Evolutionary conservation across 2,888 invertebrate genomes (phyloP).

Genomic region (Ashinkailepas kermadecensis): DNA sequence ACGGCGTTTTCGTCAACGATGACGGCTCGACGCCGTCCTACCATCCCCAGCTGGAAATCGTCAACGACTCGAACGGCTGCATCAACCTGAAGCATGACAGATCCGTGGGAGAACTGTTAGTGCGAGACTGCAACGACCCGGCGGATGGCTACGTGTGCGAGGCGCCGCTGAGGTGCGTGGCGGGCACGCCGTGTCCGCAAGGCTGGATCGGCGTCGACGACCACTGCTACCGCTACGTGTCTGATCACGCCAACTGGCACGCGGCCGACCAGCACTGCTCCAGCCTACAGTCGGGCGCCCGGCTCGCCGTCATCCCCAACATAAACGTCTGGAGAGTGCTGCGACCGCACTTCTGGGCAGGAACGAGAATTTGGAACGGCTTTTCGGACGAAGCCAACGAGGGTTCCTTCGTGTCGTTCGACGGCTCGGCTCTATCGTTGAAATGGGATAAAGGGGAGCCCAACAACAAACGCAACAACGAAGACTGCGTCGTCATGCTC

Average conservation of each 20-base stretch:
- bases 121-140: too few relatives aligned
- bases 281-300: neutral
- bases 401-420: neutral
- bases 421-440: neutral
- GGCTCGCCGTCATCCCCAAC: neutral
- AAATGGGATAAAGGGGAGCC: neutral
- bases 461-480: neutral
- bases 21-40: neutral
- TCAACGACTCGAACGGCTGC: neutral
- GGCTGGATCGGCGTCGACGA: conserved; percentile 3
- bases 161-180: neutral
- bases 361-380: neutral
- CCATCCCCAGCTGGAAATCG: rapidly evolving
- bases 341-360: neutral
- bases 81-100: too few relatives aligned
- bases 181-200: neutral
- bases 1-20: neutral
- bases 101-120: too few relatives aligned
- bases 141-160: neutral
- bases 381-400: neutral
- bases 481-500: neutral
- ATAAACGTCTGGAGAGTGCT: neutral
- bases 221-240: conserved; percentile 13
- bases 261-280: neutral
- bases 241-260: neutral